Percentiles rank a stretch among this genome's conserved stretches.
phyloP scores from a whole-genome alignment of 2,113 vertebrate genomes.

The Tragelaphus scriptus region DNA sequence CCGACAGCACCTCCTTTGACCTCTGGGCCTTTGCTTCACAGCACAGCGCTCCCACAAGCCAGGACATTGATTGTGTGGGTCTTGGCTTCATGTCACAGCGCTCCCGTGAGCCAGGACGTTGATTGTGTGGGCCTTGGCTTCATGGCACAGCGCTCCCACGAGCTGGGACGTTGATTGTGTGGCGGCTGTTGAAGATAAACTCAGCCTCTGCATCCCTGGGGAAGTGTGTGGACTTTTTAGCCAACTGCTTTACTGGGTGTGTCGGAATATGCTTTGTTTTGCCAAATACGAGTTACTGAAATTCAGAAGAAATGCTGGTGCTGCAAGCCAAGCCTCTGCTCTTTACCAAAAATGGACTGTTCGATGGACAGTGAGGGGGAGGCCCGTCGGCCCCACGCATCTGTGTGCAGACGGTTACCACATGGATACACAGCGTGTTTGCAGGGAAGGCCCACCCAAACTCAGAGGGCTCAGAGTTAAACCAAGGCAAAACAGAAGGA shows the following conservation, averaged over 20 bases:
- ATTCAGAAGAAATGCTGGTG: background rate
- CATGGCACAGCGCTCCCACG: background rate
- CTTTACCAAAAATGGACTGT: conserved; percentile 51
- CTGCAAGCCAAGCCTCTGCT: background rate
- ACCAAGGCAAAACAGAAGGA: background rate
- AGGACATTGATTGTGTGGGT: background rate
- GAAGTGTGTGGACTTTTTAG: background rate
- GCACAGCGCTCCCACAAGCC: background rate
- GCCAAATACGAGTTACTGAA: conserved; percentile 30
- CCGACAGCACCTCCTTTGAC: background rate
- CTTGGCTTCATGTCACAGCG: background rate
- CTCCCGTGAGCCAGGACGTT: too few species aligned
- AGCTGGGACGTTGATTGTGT: background rate
- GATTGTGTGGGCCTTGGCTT: background rate
- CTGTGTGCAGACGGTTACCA: background rate
- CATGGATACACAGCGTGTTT: background rate
- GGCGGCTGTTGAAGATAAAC: background rate
- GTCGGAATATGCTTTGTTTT: background rate
- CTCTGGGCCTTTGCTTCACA: background rate
- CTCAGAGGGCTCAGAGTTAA: background rate
- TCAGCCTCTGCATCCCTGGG: background rate
- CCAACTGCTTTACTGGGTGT: background rate
- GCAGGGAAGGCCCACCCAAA: background rate
- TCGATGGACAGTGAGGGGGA: background rate
- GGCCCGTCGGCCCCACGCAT: background rate